Percentiles rank a stretch among this genome's conserved stretches.
These are phyloP conservation scores for Lepilemur septentrionalis DNA, from an alignment of 2,797 vertebrate genomes.

Conservation along the genomic window DNA sequence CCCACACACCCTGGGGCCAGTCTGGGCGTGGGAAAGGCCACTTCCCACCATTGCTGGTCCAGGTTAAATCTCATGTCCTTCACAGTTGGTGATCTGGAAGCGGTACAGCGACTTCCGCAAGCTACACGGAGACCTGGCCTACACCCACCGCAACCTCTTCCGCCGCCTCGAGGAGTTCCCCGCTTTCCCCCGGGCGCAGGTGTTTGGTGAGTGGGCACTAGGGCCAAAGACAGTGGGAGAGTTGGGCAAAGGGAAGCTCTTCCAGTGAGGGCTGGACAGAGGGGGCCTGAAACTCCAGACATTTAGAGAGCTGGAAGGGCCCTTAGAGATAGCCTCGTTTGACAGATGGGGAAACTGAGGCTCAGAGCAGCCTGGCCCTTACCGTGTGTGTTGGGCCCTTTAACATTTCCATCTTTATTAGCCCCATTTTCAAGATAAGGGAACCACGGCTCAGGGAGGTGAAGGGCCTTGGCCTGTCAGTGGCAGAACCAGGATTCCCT, in stretches of 20 bases:
- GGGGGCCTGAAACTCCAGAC: not conserved
- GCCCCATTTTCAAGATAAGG: not conserved
- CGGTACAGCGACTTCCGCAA: constrained; percentile 94
- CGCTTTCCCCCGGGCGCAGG: constrained; percentile 89
- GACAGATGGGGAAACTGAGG: not conserved
- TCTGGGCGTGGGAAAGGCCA: not conserved
- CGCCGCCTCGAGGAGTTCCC: constrained; percentile 93
- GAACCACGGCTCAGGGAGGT: not conserved
- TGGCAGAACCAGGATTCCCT: not conserved
- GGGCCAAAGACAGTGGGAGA: not conserved
- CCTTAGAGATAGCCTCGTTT: not conserved
- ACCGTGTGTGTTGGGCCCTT: not conserved
- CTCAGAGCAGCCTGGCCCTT: not conserved
- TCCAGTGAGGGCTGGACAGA: not conserved
- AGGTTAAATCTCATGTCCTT: rapidly evolving
- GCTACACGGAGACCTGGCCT: constrained; percentile 92
- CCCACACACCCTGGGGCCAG: not conserved
- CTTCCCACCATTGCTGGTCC: not conserved
- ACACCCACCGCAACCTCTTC: constrained; percentile 94
- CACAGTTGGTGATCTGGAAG: constrained; percentile 90
- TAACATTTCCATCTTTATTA: not conserved
- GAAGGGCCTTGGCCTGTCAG: not conserved
- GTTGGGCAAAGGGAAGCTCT: not conserved
- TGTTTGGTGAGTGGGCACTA: constrained; percentile 88
- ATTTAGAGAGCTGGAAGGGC: not conserved